phyloP scores from a whole-genome alignment of 2,113 vertebrate genomes.

The Pteruthius melanotis region DNA sequence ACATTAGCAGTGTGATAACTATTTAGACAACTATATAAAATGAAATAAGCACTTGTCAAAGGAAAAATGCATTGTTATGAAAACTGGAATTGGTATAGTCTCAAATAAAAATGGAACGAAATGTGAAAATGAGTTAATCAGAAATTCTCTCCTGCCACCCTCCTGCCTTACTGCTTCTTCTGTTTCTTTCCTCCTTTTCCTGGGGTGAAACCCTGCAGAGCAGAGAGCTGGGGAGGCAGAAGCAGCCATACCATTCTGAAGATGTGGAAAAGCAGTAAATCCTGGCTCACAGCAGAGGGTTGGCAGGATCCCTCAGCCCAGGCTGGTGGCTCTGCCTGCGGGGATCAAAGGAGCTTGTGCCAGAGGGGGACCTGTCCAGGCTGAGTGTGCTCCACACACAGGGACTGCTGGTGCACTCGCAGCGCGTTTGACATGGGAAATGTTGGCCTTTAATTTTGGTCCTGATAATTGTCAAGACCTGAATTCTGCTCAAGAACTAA shows the following conservation, averaged over 20 bases:
- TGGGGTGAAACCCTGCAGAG: not conserved
- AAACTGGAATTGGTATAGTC: not conserved
- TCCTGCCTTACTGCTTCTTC: not conserved
- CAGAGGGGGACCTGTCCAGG: not conserved
- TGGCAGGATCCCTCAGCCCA: not conserved
- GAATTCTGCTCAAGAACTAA: not conserved
- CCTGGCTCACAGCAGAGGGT: not conserved
- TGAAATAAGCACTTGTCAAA: conserved; percentile 44
- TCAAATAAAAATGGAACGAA: not conserved
- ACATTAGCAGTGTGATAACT: conserved; percentile 24
- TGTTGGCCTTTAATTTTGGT: not conserved
- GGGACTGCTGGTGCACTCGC: not conserved
- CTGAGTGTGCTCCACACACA: not conserved
- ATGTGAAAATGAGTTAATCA: not conserved
- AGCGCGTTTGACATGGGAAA: fast-evolving
- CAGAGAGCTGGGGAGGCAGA: not conserved
- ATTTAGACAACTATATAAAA: conserved; percentile 37
- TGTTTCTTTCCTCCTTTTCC: not conserved
- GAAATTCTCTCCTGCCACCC: not conserved
- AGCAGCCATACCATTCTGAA: not conserved
- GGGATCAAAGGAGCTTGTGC: not conserved
- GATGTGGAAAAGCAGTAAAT: not conserved
- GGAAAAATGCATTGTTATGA: conserved; percentile 5
- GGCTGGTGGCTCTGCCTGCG: not conserved
- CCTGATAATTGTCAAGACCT: not conserved